Evolutionary conservation across 2,113 vertebrate genomes (phyloP), one percentile per base, ranked within the genome.

Genomic region (Cyrtonyx montezumae): DNA sequence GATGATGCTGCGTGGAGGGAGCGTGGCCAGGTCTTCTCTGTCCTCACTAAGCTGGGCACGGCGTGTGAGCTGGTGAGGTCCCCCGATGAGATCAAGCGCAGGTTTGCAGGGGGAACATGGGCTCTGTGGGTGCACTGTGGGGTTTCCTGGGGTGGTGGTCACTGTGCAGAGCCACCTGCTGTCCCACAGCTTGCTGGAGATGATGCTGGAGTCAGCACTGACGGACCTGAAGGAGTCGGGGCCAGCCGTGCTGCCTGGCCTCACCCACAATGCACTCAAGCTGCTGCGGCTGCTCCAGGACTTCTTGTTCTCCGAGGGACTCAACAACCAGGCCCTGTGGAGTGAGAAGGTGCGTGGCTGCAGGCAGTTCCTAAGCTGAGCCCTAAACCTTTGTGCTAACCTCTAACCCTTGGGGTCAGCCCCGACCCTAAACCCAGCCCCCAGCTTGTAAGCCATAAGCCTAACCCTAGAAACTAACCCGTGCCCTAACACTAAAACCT

Each of bases 201-300:
- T 99, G 99, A 99, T 99, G 99, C 93, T 99, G 97, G 99, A 99
- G 96, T 99, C 99, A 0, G 98, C 99, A 5, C 91, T 99, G 95
- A 98, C 98, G 0, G 99, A 99, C 93, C 95, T 99, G 93, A 98
- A 98, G 91, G 98, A 98, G 8, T 96, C 98, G 4, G 95, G 98
- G 2, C 91, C 97, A 0, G 92, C 97, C 7, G 32, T 95, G 34
- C 90, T 98, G 88, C 97, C 98, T 4, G 61, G 90, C 25, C 98
- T 99, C 96, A 97, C 97, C 76, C 98, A 98, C 88, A 99, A 98
- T 5, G 97, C 98, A 13, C 97, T 99, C 26, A 98, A 98, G 82
- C 98, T 99, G 36, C 98, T 99, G 46, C 96, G 99, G n/a, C 97
- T 99, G 73, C 98, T 99, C 13, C 99, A 99, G 97, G 99, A 99